phyloP scores from a whole-genome alignment of 1,140 invertebrate genomes.

The Polypedilum vanderplanki region DNA sequence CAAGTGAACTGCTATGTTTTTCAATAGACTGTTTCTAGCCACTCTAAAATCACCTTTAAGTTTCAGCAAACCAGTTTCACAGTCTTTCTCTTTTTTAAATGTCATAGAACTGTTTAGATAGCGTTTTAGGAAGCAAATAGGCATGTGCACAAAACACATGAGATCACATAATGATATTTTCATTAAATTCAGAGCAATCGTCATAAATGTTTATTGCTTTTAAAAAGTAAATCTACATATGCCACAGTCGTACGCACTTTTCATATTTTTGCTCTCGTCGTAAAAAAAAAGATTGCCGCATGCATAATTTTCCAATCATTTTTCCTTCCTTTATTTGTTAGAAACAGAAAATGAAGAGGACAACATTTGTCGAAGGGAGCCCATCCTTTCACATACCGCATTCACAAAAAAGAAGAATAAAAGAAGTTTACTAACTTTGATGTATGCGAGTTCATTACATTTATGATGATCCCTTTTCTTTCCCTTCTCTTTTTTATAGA shows the following conservation, averaged over 20 bases:
- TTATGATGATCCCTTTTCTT: not conserved
- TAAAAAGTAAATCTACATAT: not conserved
- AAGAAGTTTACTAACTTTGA: not conserved
- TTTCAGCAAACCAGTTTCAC: not conserved
- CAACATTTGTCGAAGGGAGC: too few relatives aligned
- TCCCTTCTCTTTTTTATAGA: not conserved
- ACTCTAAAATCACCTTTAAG: not conserved
- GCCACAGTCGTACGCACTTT: not conserved
- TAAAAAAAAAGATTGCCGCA: not conserved
- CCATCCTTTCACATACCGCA: too few relatives aligned
- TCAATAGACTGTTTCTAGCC: not conserved
- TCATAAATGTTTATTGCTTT: constrained; percentile 13
- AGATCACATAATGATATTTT: not conserved
- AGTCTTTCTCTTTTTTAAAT: not conserved
- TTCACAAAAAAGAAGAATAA: too few relatives aligned
- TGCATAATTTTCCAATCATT: constrained; percentile 1
- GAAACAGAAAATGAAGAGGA: too few relatives aligned
- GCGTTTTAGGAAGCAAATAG: not conserved
- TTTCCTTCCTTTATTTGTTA: too few relatives aligned
- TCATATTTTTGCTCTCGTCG: constrained; percentile 4
- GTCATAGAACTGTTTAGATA: constrained; percentile 5
- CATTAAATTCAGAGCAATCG: constrained; percentile 12
- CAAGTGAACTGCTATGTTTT: not conserved
- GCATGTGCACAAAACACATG: not conserved
- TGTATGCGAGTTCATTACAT: constrained; percentile 12